Evolutionary conservation across 2,888 invertebrate genomes (phyloP).

Genomic region (Hemaris fuciformis): DNA sequence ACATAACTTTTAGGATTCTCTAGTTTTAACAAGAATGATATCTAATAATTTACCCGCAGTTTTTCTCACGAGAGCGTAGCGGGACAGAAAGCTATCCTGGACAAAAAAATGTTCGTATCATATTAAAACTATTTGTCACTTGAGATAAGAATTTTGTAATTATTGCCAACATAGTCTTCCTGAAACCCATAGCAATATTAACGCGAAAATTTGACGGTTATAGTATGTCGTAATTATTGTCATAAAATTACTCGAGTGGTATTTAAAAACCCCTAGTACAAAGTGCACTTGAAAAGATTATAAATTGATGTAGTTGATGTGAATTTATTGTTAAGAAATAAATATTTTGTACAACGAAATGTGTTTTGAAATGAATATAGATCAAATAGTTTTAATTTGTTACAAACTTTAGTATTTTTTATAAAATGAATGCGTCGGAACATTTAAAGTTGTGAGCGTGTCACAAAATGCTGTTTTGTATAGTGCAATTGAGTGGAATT

Average conservation of each 20-base stretch:
- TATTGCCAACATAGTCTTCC: neutral
- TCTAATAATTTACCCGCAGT: no score
- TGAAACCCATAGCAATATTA: no score
- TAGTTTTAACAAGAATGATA: no score
- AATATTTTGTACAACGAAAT: neutral
- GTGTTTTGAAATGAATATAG: neutral
- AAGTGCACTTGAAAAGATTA: neutral
- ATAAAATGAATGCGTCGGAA: neutral
- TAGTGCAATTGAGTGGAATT: slow-evolving; percentile 20
- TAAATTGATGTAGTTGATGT: neutral
- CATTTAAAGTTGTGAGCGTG: slow-evolving; percentile 14
- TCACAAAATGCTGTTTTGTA: slow-evolving; percentile 25
- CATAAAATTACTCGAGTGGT: no score
- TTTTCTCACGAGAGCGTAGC: neutral
- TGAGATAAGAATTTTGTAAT: no score
- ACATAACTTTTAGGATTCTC: no score
- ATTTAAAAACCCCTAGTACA: no score
- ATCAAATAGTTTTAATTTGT: neutral
- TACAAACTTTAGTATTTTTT: neutral
- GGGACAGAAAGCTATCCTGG: neutral
- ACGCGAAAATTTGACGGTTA: no score
- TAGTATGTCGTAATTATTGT: no score
- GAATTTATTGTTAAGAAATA: neutral
- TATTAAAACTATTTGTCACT: neutral
- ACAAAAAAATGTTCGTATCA: neutral